Evolutionary conservation across 1,140 invertebrate species (phyloP).

Genomic region (Hypsibius dujardini): DNA sequence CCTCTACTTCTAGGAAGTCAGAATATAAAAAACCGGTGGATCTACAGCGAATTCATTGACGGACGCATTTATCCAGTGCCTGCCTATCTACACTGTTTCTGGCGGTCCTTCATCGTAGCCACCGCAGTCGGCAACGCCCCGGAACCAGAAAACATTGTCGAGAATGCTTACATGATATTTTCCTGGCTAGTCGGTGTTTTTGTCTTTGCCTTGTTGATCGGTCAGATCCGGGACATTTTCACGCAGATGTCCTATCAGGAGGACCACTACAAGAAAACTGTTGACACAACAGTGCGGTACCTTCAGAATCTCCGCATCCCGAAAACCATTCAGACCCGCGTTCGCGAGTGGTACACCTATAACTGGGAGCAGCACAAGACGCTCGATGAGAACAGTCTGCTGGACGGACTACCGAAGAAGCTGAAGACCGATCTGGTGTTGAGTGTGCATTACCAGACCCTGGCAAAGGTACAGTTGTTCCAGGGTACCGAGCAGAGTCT

Average conservation of each 20-base stretch:
- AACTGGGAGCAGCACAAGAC: constrained; percentile 82
- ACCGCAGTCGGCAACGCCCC: neutral
- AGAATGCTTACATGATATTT: neutral
- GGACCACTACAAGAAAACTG: constrained; percentile 55
- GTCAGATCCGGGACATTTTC: constrained; percentile 81
- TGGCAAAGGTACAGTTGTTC: constrained; percentile 75
- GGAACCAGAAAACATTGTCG: neutral
- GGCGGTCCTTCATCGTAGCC: neutral
- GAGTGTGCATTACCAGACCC: constrained; percentile 66
- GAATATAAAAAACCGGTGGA: no score
- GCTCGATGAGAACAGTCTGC: constrained; percentile 60
- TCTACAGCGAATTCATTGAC: no score
- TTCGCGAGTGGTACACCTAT: constrained; percentile 73
- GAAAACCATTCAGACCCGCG: constrained; percentile 50
- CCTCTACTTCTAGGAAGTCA: neutral
- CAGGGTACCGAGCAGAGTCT: constrained; percentile 52
- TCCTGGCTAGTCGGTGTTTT: constrained; percentile 85
- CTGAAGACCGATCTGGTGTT: constrained; percentile 80
- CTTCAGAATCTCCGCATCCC: constrained; percentile 61
- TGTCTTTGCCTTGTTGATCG: constrained; percentile 78
- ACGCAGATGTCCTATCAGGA: constrained; percentile 44
- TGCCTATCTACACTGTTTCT: neutral
- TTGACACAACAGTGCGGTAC: constrained; percentile 53
- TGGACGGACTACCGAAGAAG: constrained; percentile 64
- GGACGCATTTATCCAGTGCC: no score